Conservation (phyloP, 2,113 vertebrate genomes). For the Rhea pennata region DNA sequence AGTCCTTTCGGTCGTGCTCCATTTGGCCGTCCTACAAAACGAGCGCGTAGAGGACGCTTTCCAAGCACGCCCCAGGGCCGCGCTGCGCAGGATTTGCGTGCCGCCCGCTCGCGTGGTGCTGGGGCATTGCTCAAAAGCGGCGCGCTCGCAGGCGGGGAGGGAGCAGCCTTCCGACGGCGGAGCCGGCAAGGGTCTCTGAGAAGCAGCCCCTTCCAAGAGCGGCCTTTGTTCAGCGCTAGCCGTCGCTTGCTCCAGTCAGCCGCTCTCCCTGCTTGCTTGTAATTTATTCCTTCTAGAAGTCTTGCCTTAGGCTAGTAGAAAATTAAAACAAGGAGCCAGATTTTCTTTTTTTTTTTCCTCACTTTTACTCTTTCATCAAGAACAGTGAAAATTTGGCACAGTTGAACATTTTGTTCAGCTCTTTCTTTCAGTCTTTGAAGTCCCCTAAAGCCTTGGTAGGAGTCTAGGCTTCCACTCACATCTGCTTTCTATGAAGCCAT, state of each 20-base stretch:
- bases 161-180: constrained; percentile 41
- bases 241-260: constrained; percentile 52
- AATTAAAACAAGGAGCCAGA: constrained; percentile 73
- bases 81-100: background rate
- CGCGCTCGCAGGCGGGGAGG: background rate
- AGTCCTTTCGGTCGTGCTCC: background rate
- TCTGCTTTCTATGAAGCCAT: constrained; percentile 76
- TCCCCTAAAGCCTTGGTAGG: constrained; percentile 60
- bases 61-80: background rate
- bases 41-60: too few species aligned
- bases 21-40: too few species aligned
- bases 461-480: constrained; percentile 68
- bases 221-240: constrained; percentile 55
- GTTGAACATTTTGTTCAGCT: constrained; percentile 70
- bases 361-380: constrained; percentile 73
- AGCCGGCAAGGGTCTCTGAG: constrained; percentile 56
- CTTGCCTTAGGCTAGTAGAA: constrained; percentile 71
- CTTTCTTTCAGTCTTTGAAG: constrained; percentile 71
- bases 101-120: background rate
- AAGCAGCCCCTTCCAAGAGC: constrained; percentile 65
- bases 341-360: constrained; percentile 14
- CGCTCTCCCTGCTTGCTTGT: constrained; percentile 65
- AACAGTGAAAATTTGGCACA: constrained; percentile 73
- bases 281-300: constrained; percentile 70
- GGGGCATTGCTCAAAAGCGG: background rate